Evolutionary conservation across 2,888 invertebrate species (phyloP).

Genomic region (Cryptophagus acutangulus): DNA sequence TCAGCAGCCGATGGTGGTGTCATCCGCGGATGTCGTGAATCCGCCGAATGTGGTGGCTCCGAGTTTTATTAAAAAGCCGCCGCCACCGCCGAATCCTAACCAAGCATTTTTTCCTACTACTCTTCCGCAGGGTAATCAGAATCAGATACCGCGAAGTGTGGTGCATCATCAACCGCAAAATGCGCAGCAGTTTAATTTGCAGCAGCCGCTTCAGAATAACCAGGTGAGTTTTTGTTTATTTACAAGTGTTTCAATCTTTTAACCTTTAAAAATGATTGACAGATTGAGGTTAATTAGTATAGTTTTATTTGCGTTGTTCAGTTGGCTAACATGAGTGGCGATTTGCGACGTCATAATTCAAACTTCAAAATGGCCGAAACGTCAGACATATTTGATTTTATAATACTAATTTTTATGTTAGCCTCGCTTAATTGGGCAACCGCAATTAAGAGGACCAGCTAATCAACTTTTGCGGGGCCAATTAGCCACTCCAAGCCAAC

Average conservation of each 20-base stretch:
- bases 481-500: conserved; percentile 38
- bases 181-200: conserved; percentile 40
- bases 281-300: no score
- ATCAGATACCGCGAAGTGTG: conserved; percentile 39
- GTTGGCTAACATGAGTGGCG: no score
- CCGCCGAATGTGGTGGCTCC: conserved; percentile 45
- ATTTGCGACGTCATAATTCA: no score
- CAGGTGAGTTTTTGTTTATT: no score
- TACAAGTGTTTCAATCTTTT: no score
- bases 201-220: conserved; percentile 33
- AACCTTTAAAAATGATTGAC: no score
- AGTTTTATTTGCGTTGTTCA: no score
- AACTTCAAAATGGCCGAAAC: no score
- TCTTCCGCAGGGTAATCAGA: conserved; percentile 27
- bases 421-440: conserved; percentile 39
- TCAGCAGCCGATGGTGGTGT: conserved; percentile 31
- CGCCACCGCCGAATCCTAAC: not conserved
- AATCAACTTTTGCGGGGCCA: conserved; percentile 34
- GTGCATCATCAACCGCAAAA: conserved; percentile 41
- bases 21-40: conserved; percentile 24
- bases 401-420: no score
- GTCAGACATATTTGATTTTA: no score
- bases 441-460: conserved; percentile 28
- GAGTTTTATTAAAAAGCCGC: conserved; percentile 36
- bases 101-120: conserved; percentile 15